Evolutionary conservation across 2,797 vertebrate genomes (phyloP).

Genomic region (Enteromius radiatus): DNA sequence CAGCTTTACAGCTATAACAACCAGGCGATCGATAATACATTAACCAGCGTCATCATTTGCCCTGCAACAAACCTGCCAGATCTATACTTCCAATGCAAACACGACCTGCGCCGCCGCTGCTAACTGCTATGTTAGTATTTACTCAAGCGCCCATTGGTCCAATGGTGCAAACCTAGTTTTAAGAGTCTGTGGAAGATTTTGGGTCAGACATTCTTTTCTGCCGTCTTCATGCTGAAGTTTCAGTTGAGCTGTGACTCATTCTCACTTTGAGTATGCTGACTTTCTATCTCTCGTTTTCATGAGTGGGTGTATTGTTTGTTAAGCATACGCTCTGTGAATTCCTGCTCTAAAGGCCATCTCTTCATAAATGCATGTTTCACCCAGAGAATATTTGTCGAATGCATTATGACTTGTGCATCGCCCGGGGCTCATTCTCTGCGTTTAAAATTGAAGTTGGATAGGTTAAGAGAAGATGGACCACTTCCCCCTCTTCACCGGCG

Average conservation of each 20-base stretch:
- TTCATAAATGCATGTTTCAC: slow-evolving; percentile 82
- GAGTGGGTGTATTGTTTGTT: slow-evolving; percentile 84
- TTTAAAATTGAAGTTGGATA: slow-evolving; percentile 79
- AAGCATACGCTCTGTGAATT: slow-evolving; percentile 79
- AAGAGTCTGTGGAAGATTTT: slow-evolving; percentile 18
- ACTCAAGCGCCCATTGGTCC: slow-evolving; percentile 16
- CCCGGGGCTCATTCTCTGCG: slow-evolving; percentile 76
- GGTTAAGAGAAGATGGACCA: slow-evolving; percentile 77
- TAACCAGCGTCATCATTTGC: slow-evolving; percentile 40
- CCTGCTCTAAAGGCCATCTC: slow-evolving; percentile 82
- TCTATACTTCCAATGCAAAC: slow-evolving; percentile 44
- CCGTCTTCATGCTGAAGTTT: slow-evolving; percentile 53
- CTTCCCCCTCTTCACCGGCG: slow-evolving; percentile 71
- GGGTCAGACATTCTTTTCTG: slow-evolving; percentile 17
- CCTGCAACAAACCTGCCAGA: slow-evolving; percentile 38
- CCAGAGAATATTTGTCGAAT: slow-evolving; percentile 83
- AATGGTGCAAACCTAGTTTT: neutral
- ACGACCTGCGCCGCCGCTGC: neutral
- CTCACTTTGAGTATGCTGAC: slow-evolving; percentile 44
- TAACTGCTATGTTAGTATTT: slow-evolving; percentile 1
- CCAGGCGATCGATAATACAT: slow-evolving; percentile 43
- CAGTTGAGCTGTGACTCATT: slow-evolving; percentile 53
- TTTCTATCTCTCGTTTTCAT: slow-evolving; percentile 60
- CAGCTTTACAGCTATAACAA: slow-evolving; percentile 44
- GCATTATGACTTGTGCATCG: slow-evolving; percentile 82